Percentiles rank a stretch among this genome's conserved stretches.
Evolutionary conservation across 2,888 invertebrate genomes (phyloP).

Genomic region (Smittia sp.): DNA sequence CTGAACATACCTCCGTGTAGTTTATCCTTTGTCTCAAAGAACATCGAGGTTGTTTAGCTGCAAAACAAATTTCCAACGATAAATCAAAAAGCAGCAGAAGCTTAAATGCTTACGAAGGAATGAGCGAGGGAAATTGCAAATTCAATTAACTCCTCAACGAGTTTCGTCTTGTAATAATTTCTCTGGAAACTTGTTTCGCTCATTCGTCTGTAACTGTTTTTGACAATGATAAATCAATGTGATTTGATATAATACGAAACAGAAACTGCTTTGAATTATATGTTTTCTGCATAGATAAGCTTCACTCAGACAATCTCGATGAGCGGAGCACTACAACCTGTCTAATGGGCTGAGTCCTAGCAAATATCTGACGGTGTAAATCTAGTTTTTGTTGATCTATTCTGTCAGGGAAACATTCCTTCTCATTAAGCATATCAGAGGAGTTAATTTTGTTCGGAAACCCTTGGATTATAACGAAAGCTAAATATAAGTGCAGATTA

Average conservation of each 20-base stretch:
- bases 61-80: background rate
- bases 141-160: constrained; percentile 33
- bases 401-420: background rate
- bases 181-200: constrained; percentile 2
- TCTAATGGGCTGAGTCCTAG: too few relatives aligned
- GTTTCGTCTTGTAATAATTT: constrained; percentile 24
- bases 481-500: background rate
- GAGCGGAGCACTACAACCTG: too few relatives aligned
- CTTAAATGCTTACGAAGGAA: constrained; percentile 7
- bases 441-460: constrained; percentile 31
- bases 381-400: too few relatives aligned
- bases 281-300: too few relatives aligned
- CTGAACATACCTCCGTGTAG: background rate
- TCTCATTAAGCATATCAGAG: constrained; percentile 32
- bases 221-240: constrained; percentile 41
- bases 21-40: background rate
- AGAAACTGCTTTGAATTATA: background rate
- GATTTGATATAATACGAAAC: constrained; percentile 17
- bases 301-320: too few relatives aligned
- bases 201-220: constrained; percentile 18
- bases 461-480: constrained; percentile 6
- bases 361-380: too few relatives aligned
- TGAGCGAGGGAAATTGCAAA: background rate
- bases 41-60: background rate
- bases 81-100: constrained; percentile 10